Evolutionary conservation across 2,888 invertebrate genomes (phyloP).

Genomic region (Asteroscopus sphinx): DNA sequence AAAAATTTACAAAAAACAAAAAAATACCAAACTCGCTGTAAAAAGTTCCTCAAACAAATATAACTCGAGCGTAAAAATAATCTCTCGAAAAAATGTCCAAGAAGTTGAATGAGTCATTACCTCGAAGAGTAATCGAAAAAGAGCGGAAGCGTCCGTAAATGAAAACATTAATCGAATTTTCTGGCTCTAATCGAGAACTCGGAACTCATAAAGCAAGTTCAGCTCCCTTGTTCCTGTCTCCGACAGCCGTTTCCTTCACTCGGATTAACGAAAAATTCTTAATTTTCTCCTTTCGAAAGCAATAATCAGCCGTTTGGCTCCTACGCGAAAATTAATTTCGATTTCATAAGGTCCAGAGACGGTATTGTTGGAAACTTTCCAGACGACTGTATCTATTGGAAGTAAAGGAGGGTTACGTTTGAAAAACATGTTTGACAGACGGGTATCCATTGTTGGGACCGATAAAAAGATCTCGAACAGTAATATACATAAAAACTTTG

Average conservation of each 20-base stretch:
- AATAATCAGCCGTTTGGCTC: constrained; percentile 69
- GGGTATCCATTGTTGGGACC: constrained; percentile 23
- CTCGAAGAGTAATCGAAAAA: constrained; percentile 58
- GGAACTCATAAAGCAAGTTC: constrained; percentile 76
- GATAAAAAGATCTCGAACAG: constrained; percentile 16
- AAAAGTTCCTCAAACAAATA: constrained; percentile 42
- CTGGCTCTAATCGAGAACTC: constrained; percentile 74
- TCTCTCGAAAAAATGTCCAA: constrained; percentile 45
- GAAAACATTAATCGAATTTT: constrained; percentile 78
- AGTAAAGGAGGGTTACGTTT: constrained; percentile 28
- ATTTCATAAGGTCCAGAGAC: constrained; percentile 62
- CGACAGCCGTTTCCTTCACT: constrained; percentile 70
- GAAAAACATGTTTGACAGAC: constrained; percentile 37
- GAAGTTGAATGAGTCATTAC: constrained; percentile 64
- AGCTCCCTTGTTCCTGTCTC: constrained; percentile 67
- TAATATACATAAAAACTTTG: constrained; percentile 31
- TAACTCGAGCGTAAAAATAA: constrained; percentile 45
- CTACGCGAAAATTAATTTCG: constrained; percentile 71
- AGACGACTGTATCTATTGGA: constrained; percentile 50
- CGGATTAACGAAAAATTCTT: constrained; percentile 70
- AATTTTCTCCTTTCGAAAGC: constrained; percentile 73
- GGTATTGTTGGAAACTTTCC: constrained; percentile 66
- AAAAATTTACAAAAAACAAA: constrained; percentile 11
- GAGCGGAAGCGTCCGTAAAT: constrained; percentile 60
- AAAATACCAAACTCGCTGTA: constrained; percentile 26